Base-by-base conservation (phyloP, 2,888 invertebrate species). In the Sminthurinus aureus region DNA sequence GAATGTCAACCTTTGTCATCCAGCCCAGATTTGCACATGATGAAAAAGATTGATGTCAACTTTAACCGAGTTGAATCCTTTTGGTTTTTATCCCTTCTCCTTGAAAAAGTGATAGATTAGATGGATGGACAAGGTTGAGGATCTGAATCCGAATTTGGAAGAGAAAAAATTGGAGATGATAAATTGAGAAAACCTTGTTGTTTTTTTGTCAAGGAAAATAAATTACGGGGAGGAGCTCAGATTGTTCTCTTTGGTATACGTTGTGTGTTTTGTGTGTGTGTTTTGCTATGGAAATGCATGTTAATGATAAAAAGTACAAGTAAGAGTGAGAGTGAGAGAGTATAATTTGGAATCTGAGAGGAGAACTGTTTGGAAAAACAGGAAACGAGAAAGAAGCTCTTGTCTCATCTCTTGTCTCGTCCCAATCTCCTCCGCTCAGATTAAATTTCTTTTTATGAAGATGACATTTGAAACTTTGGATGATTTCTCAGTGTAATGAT, bases 361-460 rank as follows among this genome's bases (percentile, higher is more conserved):
- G 38, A 4, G 38, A 6, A 38, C 38, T 38, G 38, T 38, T 1
- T 38, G 38, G 20, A 69, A 20, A 26, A 26, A 22, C 12, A 71
- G 71, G 11, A 24, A 71, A 71, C n/a, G n/a, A 52, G 52, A 52
- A 52, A 52, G 52, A 11, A 52, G 52, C n/a, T n/a, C n/a, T n/a
- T n/a, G n/a, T n/a, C n/a, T n/a, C n/a, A n/a, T n/a, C n/a, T n/a
- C n/a, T n/a, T n/a, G n/a, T n/a, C n/a, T 38, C 3, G 38, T 38
- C 38, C 6, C 38, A 38, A 38, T 38, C 38, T 38, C 38, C 38
- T 38, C 38, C 38, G 6, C 38, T 38, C 38, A 38, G 58, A 58
- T 58, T 58, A 58, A 58, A 58, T 58, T 58, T 58, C 58, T 58
- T 58, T 58, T 58, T 58, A 58, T 58, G 58, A 58, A 58, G 58